Base-by-base conservation (phyloP, 2,113 vertebrate genomes). In the Xiphophorus maculatus region DNA sequence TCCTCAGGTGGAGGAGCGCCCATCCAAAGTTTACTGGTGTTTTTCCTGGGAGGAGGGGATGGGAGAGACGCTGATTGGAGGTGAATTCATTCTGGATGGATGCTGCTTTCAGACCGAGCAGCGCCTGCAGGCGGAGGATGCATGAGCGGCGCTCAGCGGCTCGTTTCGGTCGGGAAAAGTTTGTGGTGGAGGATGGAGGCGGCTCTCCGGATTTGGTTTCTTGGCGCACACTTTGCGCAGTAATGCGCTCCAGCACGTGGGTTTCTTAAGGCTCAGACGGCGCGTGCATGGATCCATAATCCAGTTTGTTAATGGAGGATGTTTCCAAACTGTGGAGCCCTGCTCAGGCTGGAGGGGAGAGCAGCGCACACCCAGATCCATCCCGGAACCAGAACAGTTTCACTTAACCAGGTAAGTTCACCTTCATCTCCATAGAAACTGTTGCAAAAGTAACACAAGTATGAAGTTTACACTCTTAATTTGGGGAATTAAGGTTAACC, bases 361-460 rank as follows among this genome's bases (percentile, higher is more conserved):
- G 84, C 79, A 33, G 76, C 76, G 71, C 74, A 79, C 58, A 14
- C 61, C 67, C 63, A 44, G 3, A 44, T 58, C 71, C 68, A 79
- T 30, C 66, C 79, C 8, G 86, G 82, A 82, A 91, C 90, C 70
- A 92, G 85, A 93, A 88, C 88, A 92, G 89, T 83, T 85, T 66
- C 65, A 2, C 15, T 28, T 79, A 11, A 84, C 85, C 87, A 92
- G 90, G 90, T 66, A 28, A 48, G 66, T 2, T 40, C 17, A 60
- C 33, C 13, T 40, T 13, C 19, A 12, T 14, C 51, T 58, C 51
- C 51, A 58, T 58, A n/a, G 25, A 58, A 13, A 12, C 37, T 67
- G 15, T 25, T 4, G 10, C n/a, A 25, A 44, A 58, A 61, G 54
- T 62, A 28, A 7, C 37, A 15, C 27, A 35, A 27, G 13, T 48